These are phyloP conservation scores for Himalopsyche anomala DNA, from an alignment of 2,888 invertebrate species.

Conservation along the genomic window DNA sequence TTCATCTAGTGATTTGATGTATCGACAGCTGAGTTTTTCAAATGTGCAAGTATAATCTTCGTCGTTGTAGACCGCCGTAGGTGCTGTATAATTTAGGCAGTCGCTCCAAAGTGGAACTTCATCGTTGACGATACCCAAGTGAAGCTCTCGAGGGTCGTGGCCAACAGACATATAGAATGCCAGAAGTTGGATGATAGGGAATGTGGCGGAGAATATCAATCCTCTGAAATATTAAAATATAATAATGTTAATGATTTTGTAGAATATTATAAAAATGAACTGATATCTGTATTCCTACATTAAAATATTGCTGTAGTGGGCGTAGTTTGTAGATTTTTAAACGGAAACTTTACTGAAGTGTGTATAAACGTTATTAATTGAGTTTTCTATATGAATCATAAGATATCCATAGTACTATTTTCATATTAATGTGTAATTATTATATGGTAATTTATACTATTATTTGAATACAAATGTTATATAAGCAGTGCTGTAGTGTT, in stretches of 20 bases:
- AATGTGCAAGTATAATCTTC: conserved; percentile 74
- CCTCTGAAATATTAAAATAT: conserved; percentile 78
- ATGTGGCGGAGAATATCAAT: conserved; percentile 86
- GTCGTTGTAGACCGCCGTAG: conserved; percentile 71
- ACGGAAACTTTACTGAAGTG: no score
- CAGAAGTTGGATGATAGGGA: conserved; percentile 88
- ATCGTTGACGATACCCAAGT: conserved; percentile 87
- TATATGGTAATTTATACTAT: no score
- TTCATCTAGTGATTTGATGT: conserved; percentile 78
- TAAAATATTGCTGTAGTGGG: no score
- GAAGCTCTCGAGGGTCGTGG: conserved; percentile 83
- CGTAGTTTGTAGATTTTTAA: no score
- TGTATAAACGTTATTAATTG: no score
- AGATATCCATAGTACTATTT: no score
- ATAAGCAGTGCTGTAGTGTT: no score
- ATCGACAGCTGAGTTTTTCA: conserved; percentile 79
- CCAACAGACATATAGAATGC: conserved; percentile 90
- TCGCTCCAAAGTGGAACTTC: conserved; percentile 79
- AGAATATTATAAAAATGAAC: background rate
- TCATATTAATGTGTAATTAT: no score
- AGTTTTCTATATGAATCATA: no score
- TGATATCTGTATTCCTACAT: background rate
- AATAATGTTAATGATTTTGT: background rate
- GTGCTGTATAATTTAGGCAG: conserved; percentile 70
- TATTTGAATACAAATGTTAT: no score